Evolutionary conservation across 37 sponge, comb jelly and placozoan species (phyloP), one percentile per base, ranked within the genome.

Genomic region (Ephydatia muelleri): DNA sequence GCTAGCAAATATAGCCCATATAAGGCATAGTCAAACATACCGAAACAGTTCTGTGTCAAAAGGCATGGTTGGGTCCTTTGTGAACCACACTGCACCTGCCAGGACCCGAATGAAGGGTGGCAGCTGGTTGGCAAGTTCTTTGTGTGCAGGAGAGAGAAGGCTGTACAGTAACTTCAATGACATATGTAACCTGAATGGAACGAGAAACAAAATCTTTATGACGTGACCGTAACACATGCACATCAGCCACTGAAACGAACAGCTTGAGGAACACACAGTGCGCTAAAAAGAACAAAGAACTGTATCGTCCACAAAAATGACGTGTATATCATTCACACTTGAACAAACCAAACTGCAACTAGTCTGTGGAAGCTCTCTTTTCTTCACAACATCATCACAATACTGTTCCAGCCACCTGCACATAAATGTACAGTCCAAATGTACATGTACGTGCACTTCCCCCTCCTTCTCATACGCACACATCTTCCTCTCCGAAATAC

Each of bases 71-170:
- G 2, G 35, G 25, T 13, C 6, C 6, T 19, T 32, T 3, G 68
- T 80, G 12, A 65, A 23, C 90, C 90, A 90, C 28, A 90, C 31
- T 1, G 81, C 30, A 39, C 74, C 74, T 66, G 79, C 85, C 32
- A 90, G 76, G 11, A 82, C 65, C 13, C 85, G 37, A 33, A 90
- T 23, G 48, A 90, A 39, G 29, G 67, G 68, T 34, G 88, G 78
- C 39, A 83, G 80, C 43, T 43, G 43, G 43, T 6, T 43, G 43
- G 43, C 6, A 6, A 43, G 6, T 6, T 43, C 43, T 43, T 43
- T 43, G 43, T 29, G n/a, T 49, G 82, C 66, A 48, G 28, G 25
- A 38, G 30, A 78, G 14, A n/a, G 21, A 23, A 38, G 27, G 3
- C 36, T n/a, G 25, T 68, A 25, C 3, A 67, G 25, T 72, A 66